A percentile compares a stretch with the other conserved stretches of the same genome.
Evolutionary conservation across 2,888 invertebrate species (phyloP).

Genomic region (Drosophila fulvimacula): DNA sequence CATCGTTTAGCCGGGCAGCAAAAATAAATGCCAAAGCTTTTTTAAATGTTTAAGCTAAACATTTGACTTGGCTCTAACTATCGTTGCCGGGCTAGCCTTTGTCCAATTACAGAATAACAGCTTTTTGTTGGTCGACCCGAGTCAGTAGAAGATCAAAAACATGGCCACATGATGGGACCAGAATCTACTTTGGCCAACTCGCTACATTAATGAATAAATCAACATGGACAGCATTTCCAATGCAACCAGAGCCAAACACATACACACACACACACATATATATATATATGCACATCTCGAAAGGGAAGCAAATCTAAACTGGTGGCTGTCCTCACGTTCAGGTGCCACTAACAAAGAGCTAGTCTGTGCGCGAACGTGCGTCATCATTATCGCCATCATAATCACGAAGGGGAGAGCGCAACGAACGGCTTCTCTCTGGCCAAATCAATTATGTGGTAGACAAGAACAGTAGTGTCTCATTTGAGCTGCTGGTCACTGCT

Average conservation of each 20-base stretch:
- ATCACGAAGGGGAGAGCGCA: not conserved
- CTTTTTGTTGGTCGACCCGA: slow-evolving; percentile 19
- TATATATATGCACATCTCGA: not conserved
- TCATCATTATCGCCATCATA: slow-evolving; percentile 33
- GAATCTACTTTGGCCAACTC: slow-evolving; percentile 25
- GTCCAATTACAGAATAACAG: slow-evolving; percentile 27
- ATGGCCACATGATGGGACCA: slow-evolving; percentile 25
- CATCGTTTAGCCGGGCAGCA: slow-evolving; percentile 26
- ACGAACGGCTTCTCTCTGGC: slow-evolving; percentile 28
- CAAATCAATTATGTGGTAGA: slow-evolving; percentile 68
- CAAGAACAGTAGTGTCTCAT: slow-evolving; percentile 36
- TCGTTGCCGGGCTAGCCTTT: slow-evolving; percentile 14
- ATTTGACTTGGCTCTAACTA: slow-evolving; percentile 45
- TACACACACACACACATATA: not conserved
- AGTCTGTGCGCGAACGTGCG: slow-evolving; percentile 59
- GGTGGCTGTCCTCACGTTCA: slow-evolving; percentile 35
- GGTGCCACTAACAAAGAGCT: slow-evolving; percentile 59
- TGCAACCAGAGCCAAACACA: slow-evolving; percentile 14
- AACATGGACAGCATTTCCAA: slow-evolving; percentile 54
- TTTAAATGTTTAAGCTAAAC: slow-evolving; percentile 51
- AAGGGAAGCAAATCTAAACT: slow-evolving; percentile 25
- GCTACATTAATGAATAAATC: slow-evolving; percentile 72
- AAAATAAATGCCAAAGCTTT: slow-evolving; percentile 43
- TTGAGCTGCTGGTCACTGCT: slow-evolving; percentile 23
- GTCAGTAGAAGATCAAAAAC: slow-evolving; percentile 28